Conservation (phyloP, 2,113 vertebrate genomes). For the Lanius ludovicianus region DNA sequence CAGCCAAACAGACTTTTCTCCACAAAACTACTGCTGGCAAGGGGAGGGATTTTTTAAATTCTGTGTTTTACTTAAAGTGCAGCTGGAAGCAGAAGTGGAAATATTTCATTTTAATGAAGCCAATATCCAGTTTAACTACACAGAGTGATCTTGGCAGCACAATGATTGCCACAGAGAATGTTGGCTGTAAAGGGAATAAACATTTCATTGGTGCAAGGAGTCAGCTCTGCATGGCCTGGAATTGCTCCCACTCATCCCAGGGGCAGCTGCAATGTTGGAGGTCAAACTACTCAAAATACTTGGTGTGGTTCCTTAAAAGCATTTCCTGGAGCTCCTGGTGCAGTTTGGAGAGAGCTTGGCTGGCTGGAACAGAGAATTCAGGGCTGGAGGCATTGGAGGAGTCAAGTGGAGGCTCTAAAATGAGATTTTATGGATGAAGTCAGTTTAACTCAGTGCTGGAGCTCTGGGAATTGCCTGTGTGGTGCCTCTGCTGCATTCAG, state of each 20-base stretch:
- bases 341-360: not conserved
- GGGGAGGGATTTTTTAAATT: not conserved
- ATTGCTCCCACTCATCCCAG: not conserved
- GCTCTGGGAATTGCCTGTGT: rapidly evolving
- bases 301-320: not conserved
- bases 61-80: not conserved
- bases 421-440: not conserved
- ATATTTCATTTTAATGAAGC: not conserved
- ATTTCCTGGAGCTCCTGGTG: not conserved
- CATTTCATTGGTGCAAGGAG: not conserved
- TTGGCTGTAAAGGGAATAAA: not conserved
- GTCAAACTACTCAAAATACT: not conserved
- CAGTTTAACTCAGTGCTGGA: not conserved
- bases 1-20: not conserved
- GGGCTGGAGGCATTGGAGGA: not conserved
- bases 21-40: not conserved
- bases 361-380: not conserved
- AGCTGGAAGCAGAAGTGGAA: not conserved
- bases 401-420: not conserved
- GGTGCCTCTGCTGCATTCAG: too few relatives aligned
- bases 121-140: not conserved
- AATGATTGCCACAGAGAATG: not conserved
- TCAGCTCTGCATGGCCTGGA: not conserved
- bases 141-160: not conserved
- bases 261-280: not conserved